These are phyloP conservation scores for Scelioninae gen. 1 DNA, from an alignment of 2,888 invertebrate genomes.

Conservation along the genomic window DNA sequence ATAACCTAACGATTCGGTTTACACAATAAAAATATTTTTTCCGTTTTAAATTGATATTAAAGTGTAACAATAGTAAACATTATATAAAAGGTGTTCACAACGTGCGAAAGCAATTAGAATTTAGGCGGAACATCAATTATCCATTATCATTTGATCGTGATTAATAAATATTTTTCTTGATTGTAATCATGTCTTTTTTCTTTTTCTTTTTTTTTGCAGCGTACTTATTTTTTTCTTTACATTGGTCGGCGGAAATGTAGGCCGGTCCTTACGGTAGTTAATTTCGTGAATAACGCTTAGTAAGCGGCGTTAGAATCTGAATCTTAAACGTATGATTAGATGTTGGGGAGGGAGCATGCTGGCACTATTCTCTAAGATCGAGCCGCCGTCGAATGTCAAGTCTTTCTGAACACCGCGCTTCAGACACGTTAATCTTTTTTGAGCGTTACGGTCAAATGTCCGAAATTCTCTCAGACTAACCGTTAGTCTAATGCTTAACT, in stretches of 20 bases:
- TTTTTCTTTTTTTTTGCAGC: slow-evolving; percentile 24
- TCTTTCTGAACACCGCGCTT: slow-evolving; percentile 62
- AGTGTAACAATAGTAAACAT: too few relatives aligned
- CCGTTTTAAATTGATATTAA: not conserved
- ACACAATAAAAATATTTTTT: not conserved
- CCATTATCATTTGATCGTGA: slow-evolving; percentile 26
- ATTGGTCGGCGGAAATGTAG: slow-evolving; percentile 39
- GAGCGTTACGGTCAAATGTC: slow-evolving; percentile 72
- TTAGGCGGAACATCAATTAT: slow-evolving; percentile 23
- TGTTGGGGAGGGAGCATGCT: slow-evolving; percentile 18
- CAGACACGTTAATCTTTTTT: slow-evolving; percentile 66
- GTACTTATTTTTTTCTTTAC: slow-evolving; percentile 45
- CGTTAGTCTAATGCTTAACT: slow-evolving; percentile 80
- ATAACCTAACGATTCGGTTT: not conserved
- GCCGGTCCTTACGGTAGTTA: slow-evolving; percentile 60
- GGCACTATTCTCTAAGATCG: slow-evolving; percentile 73
- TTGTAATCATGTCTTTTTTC: too few relatives aligned
- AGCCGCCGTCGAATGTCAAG: slow-evolving; percentile 74
- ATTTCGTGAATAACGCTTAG: slow-evolving; percentile 43
- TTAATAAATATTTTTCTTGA: slow-evolving; percentile 33
- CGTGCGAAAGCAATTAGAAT: not conserved
- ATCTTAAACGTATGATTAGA: slow-evolving; percentile 33
- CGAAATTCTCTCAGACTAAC: slow-evolving; percentile 79
- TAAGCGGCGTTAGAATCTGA: slow-evolving; percentile 36
- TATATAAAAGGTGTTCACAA: slow-evolving; percentile 3